Evolutionary conservation across 37 sponge, comb jelly and placozoan genomes (phyloP), one percentile per base, ranked within the genome.

Genomic region (Halisarca cf. caerulea): DNA sequence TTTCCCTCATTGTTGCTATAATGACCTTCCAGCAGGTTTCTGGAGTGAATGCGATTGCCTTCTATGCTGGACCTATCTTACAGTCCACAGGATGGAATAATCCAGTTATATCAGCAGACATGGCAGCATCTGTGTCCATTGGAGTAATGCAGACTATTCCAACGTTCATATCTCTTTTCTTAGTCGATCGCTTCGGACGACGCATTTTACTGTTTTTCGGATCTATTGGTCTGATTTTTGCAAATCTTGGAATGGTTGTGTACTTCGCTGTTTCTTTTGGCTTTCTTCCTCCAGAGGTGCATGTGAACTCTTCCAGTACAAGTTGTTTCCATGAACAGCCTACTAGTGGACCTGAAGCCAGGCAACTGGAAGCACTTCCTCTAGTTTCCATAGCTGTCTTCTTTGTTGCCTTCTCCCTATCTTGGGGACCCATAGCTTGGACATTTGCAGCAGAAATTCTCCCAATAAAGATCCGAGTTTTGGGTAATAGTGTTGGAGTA

Each of bases 11-110:
- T 0, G 41, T 88, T 8, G 47, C 82, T 5, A 43, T 94, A 27
- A 88, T 91, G 90, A 66, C 84, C 58, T 93, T 96, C 36, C 94
- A 91, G 69, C 94, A 88, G 88, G 82, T 90, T 23, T 79, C 81
- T 58, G 96, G 96, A 43, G 88, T 96, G 42, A 91, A 91, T 81
- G 92, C 90, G 0, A 87, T 95, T 24, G 45, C 86, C 0, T 93
- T 91, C 62, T 93, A 71, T 69, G 70, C 92, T 15, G 74, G 85
- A 17, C 57, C 62, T 1, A 87, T 96, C 43, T 84, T 91, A n/a
- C 7, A 59, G 0, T 17, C 70, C 0, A 85, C 86, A 55, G 83
- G 80, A 0, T 18, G 82, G 1, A 34, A 53, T 20, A 41, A 21
- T 57, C 18, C n/a, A 53, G 20, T 7, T 41, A 35, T 70, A 9